Base-by-base conservation (phyloP, 2,113 vertebrate genomes). In the Miniopterus natalensis region DNA sequence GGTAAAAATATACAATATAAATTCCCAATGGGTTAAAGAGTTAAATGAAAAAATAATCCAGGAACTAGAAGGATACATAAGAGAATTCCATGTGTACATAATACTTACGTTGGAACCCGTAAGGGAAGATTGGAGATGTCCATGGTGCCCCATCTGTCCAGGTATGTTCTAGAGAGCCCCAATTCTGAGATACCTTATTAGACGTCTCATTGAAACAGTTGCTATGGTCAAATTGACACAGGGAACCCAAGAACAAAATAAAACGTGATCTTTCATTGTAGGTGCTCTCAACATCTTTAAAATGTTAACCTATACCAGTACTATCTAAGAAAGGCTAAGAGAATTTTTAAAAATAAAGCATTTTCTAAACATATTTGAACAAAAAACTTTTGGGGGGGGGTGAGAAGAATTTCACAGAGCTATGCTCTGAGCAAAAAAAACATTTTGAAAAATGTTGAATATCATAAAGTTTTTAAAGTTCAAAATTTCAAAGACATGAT, bases 341-440 rank as follows among this genome's bases (percentile, higher is more conserved):
- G 75, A n/a, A 80, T 9, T 73, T 53, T n/a, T 15, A 66, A 92
- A 36, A 29, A 15, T 55, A 79, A 86, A 88, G 11, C 20, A 75
- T 84, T 95, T 88, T 87, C 80, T 74, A 87, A 89, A 70, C 45
- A 63, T 73, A 81, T 25, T 94, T 92, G 79, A 78, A 61, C 14
- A 71, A 73, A 90, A 90, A 68, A 2, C 1, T 13, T 23, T 78
- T 94, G 47, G 5, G 20, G 17, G 27, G 6, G 3, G 40, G 6
- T 36, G 40, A 40, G 10, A 51, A 80, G 68, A 80, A 57, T 81
- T 86, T 96, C 86, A 88, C 17, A 86, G 40, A 92, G 7, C 29
- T 66, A 7, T 31, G n/a, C 2, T 85, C 66, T 92, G 55, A 85
- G 47, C 53, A 79, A 84, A 88, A 83, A 13, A 73, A 63, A 12